A percentile compares a stretch with the other conserved stretches of the same genome.
These are phyloP conservation scores for Atopsyche davidsoni DNA, from an alignment of 1,140 invertebrate species.

Conservation along the genomic window DNA sequence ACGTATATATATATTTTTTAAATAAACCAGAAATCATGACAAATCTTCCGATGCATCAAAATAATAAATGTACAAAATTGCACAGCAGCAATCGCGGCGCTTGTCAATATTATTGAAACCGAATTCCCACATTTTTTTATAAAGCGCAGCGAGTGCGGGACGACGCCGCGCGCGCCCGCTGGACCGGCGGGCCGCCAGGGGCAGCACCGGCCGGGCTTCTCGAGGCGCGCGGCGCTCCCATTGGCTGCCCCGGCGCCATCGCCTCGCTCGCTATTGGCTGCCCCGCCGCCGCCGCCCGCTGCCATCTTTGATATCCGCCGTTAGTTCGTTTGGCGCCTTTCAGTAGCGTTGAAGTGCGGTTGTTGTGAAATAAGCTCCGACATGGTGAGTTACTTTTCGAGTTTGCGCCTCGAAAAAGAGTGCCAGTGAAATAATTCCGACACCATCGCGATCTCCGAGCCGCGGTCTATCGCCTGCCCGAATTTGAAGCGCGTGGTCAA, in stretches of 20 bases:
- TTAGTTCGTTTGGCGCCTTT: conserved; percentile 24
- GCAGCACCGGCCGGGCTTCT: neutral
- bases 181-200: neutral
- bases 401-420: conserved; percentile 40
- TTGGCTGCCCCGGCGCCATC: too few species aligned
- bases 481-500: conserved; percentile 43
- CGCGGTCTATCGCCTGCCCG: conserved; percentile 39
- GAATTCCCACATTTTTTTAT: neutral
- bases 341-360: conserved; percentile 22
- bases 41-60: too few species aligned
- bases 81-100: neutral
- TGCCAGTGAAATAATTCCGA: conserved; percentile 34
- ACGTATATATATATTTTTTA: too few species aligned
- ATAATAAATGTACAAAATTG: neutral
- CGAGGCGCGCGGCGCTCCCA: neutral
- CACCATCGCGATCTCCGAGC: conserved; percentile 35
- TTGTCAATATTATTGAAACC: too few species aligned
- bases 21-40: too few species aligned
- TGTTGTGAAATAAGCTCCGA: conserved; percentile 18
- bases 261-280: neutral
- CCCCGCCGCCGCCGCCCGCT: conserved; percentile 12
- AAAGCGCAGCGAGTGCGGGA: neutral
- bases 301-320: conserved; percentile 24
- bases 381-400: conserved; percentile 47
- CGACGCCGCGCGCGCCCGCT: neutral